Evolutionary conservation across 2,113 vertebrate genomes (phyloP).

Genomic region (Globicephala melas): DNA sequence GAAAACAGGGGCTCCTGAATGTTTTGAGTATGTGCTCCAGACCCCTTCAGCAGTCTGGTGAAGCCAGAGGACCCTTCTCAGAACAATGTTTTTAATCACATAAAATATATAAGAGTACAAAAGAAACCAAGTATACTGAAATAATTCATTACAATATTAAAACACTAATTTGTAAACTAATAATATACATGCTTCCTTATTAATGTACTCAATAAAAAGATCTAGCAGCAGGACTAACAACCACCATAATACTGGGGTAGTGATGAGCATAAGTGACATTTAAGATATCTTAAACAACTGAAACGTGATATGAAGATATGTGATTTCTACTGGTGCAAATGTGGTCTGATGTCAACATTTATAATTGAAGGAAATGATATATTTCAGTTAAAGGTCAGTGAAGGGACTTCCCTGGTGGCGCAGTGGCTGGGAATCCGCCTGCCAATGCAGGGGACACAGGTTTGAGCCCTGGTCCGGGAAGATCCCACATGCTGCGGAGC

Average conservation of each 20-base stretch:
- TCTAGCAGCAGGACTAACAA: not conserved
- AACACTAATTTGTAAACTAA: not conserved
- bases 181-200: not conserved
- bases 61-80: not conserved
- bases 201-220: not conserved
- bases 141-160: not conserved
- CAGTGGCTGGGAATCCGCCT: no score
- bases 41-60: not conserved
- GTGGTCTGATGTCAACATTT: not conserved
- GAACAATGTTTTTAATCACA: not conserved
- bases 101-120: not conserved
- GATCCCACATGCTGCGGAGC: no score
- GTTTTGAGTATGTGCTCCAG: not conserved
- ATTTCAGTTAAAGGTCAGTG: not conserved
- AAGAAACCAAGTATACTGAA: not conserved
- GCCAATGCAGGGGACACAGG: no score
- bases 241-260: not conserved
- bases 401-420: no score
- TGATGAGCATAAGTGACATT: not conserved
- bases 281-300: not conserved
- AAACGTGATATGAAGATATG: not conserved
- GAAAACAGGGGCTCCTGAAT: not conserved
- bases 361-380: not conserved
- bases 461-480: no score
- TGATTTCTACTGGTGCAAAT: not conserved